A percentile compares a stretch with the other conserved stretches of the same genome.
Conservation (phyloP, 1,140 invertebrate species). For the Drosophila nikananu region DNA sequence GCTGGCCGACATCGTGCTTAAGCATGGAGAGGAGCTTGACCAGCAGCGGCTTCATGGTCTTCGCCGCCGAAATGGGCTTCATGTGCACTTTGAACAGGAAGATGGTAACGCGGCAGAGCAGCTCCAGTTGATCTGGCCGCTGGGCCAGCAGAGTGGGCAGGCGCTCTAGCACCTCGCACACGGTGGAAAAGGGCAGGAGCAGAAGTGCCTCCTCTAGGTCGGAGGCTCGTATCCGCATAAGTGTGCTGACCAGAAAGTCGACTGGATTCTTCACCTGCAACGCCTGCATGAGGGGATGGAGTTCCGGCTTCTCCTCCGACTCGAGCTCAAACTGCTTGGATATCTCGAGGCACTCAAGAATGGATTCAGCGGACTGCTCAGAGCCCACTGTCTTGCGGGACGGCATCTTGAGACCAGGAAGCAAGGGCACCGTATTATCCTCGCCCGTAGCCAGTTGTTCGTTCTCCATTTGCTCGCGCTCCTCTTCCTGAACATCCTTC, state of each 20-base stretch:
- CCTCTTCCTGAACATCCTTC: slow-evolving; percentile 95
- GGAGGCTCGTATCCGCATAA: slow-evolving; percentile 92
- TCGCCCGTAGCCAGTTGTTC: slow-evolving; percentile 90
- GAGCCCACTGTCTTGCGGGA: slow-evolving; percentile 96
- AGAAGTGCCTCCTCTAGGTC: slow-evolving; percentile 96
- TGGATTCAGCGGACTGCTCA: slow-evolving; percentile 94
- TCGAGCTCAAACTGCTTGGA: slow-evolving; percentile 89
- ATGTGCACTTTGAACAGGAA: slow-evolving; percentile 95
- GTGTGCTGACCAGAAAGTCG: slow-evolving; percentile 93
- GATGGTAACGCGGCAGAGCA: slow-evolving; percentile 90
- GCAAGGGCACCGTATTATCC: slow-evolving; percentile 88
- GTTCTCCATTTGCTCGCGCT: slow-evolving; percentile 90
- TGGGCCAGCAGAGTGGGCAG: slow-evolving; percentile 89
- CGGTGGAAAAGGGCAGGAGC: slow-evolving; percentile 93
- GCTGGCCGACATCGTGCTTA: slow-evolving; percentile 57
- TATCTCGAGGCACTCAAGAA: slow-evolving; percentile 95
- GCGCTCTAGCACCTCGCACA: slow-evolving; percentile 91
- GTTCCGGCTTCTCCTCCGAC: slow-evolving; percentile 85
- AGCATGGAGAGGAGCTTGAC: slow-evolving; percentile 74
- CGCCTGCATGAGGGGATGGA: slow-evolving; percentile 92
- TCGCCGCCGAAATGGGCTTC: slow-evolving; percentile 91
- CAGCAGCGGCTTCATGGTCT: slow-evolving; percentile 89
- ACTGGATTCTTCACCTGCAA: slow-evolving; percentile 90
- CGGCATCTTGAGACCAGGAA: slow-evolving; percentile 92
- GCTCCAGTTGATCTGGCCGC: slow-evolving; percentile 90